Evolutionary conservation across 2,888 invertebrate species (phyloP), one percentile per base, ranked within the genome.

Genomic region (Drosophila maculinotata): DNA sequence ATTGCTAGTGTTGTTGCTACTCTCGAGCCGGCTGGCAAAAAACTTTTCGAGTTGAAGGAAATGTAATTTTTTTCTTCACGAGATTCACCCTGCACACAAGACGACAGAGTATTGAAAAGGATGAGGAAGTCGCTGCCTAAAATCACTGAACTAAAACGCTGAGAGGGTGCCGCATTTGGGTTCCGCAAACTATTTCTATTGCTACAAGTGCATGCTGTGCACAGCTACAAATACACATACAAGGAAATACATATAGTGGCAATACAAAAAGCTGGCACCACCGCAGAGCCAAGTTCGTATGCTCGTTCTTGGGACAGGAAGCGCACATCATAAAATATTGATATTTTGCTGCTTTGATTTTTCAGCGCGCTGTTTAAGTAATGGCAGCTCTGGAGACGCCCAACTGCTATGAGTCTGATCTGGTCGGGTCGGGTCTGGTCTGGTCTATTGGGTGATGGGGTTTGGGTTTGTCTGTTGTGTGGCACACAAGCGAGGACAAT

Each of bases 261-360:
- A n/a, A 45, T 25, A 36, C 17, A 65, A 66, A 66, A 70, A 65
- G 36, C 72, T 45, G 67, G 52, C 67, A 71, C 69, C 69, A 39
- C 31, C 56, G 35, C 42, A 38, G 26, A 28, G 42, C 39, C 52
- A 33, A 33, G 17, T 31, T 57, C 20, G 20, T 20, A 2, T 20
- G 20, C 20, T 20, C 20, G 20, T 20, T 59, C 49, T 58, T 59
- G 30, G 68, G 33, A 69, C 78, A 79, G 88, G 88, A 87, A 87
- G 80, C 79, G 76, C 72, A 73, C 70, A 82, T 88, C 87, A 87
- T 87, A 88, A 87, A 87, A 88, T 88, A 87, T 88, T 88, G 88
- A 87, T 88, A 85, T 82, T 85, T 76, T 74, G 84, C 68, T 79
- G 77, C 79, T 82, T 82, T 88, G 87, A 86, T 86, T 80, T 88